phyloP scores from a whole-genome alignment of 2,888 invertebrate species.

The Eumacrocentrus americanus region DNA sequence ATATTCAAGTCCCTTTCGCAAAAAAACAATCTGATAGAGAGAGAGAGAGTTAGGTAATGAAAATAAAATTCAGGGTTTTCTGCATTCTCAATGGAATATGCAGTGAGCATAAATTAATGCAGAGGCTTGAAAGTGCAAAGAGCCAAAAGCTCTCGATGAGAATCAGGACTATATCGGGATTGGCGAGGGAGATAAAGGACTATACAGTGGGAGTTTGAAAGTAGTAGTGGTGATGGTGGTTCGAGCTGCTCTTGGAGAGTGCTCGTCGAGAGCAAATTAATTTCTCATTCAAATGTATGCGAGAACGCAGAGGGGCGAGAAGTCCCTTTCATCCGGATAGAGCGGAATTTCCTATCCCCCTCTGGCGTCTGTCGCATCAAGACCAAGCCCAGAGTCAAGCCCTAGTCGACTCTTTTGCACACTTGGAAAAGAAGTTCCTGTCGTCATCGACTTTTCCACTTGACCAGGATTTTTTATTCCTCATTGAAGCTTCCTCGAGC shows the following conservation, averaged over 20 bases:
- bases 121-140: background rate
- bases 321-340: conserved; percentile 8
- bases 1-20: too few relatives aligned
- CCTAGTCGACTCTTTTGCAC: conserved; percentile 10
- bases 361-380: background rate
- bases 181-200: background rate
- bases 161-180: background rate
- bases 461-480: conserved; percentile 26
- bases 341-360: conserved; percentile 9
- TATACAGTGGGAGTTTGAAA: background rate
- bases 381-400: too few relatives aligned
- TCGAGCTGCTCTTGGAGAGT: conserved; percentile 15
- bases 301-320: conserved; percentile 15
- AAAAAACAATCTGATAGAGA: background rate
- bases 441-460: conserved; percentile 37
- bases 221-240: background rate
- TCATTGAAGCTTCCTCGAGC: background rate
- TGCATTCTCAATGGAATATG: background rate
- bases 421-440: conserved; percentile 28
- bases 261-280: conserved; percentile 34
- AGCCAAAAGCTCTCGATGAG: conserved; percentile 11
- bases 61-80: background rate
- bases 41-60: background rate
- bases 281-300: conserved; percentile 40
- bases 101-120: background rate